Percentiles rank a stretch among this genome's conserved stretches.
Evolutionary conservation across 2,888 invertebrate species (phyloP).

Genomic region (Cataglyphis albicans): DNA sequence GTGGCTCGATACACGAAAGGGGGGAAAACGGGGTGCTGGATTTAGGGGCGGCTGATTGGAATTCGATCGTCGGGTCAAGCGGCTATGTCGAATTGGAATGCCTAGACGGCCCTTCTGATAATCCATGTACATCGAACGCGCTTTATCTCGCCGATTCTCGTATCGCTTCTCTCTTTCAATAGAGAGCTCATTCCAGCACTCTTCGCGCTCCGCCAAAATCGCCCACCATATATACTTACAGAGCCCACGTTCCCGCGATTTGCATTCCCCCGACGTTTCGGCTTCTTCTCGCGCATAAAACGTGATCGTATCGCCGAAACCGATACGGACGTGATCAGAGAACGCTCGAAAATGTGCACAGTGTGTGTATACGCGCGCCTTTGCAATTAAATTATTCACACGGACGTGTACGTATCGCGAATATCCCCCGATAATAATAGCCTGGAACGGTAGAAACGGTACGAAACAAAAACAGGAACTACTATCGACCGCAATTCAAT

Average conservation of each 20-base stretch:
- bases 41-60: conserved; percentile 79
- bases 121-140: conserved; percentile 54
- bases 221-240: background rate
- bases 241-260: background rate
- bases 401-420: background rate
- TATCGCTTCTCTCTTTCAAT: conserved; percentile 13
- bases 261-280: background rate
- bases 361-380: background rate
- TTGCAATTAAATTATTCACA: conserved; percentile 18
- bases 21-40: conserved; percentile 48
- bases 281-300: background rate
- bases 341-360: conserved; percentile 5
- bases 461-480: conserved; percentile 41
- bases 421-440: conserved; percentile 1
- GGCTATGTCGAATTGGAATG: conserved; percentile 82
- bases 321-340: conserved; percentile 11
- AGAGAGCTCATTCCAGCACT: conserved; percentile 12
- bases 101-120: conserved; percentile 72
- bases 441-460: background rate
- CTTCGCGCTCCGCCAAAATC: conserved; percentile 16
- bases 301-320: background rate
- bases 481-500: conserved; percentile 43
- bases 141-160: conserved; percentile 28
- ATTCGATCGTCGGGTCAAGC: conserved; percentile 81
- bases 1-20: conserved; percentile 5